Percentiles rank a stretch among this genome's conserved stretches.
Conservation (phyloP, 2,797 vertebrate genomes). For the Sebastes goodei region DNA sequence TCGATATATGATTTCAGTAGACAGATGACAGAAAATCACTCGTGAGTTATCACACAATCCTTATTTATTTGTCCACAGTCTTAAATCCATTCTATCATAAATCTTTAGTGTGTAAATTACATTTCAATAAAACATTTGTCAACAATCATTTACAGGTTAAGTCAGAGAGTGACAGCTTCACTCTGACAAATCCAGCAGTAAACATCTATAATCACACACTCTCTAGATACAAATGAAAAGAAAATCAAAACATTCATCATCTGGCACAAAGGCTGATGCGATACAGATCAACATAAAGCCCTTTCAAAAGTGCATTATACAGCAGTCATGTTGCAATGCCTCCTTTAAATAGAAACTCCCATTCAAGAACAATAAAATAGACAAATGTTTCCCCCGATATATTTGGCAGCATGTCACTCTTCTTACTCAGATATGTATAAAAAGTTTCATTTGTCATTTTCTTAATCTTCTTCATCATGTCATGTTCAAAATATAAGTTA, state of each 20-base stretch:
- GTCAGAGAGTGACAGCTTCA: constrained; percentile 2
- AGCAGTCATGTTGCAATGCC: constrained; percentile 34
- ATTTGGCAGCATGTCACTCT: constrained; percentile 60
- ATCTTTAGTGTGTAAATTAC: constrained; percentile 52
- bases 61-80: constrained; percentile 64
- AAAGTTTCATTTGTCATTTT: not conserved
- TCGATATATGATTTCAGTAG: no score
- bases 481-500: constrained; percentile 36
- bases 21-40: not conserved
- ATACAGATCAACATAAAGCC: constrained; percentile 51
- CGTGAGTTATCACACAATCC: constrained; percentile 35
- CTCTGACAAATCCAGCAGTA: constrained; percentile 39
- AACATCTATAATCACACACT: constrained; percentile 39
- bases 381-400: constrained; percentile 25
- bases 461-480: not conserved
- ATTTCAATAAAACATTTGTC: constrained; percentile 32
- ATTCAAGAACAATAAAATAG: constrained; percentile 33
- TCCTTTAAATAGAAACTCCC: constrained; percentile 40
- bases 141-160: constrained; percentile 40
- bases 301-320: constrained; percentile 66
- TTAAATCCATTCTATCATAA: constrained; percentile 50
- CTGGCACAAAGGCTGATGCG: constrained; percentile 58
- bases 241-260: constrained; percentile 29
- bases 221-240: constrained; percentile 28
- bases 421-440: constrained; percentile 30